Percentiles rank a stretch among this genome's conserved stretches.
Conservation (phyloP, 2,797 vertebrate species). For the Sebastes hubbsi region DNA sequence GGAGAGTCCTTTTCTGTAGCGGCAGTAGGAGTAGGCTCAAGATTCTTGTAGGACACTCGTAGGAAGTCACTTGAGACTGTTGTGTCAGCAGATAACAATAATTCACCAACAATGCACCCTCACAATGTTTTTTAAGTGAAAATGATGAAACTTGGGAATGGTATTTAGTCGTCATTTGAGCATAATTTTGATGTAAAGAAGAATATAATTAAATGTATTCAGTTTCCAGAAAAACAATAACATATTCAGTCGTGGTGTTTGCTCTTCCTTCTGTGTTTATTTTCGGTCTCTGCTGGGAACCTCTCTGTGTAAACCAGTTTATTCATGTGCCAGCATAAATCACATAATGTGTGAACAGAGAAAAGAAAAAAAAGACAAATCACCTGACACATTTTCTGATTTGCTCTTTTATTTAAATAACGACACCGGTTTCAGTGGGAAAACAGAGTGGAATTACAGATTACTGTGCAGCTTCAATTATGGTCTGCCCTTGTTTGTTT, state of each 20-base stretch:
- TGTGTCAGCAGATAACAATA: conserved; percentile 39
- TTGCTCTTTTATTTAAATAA: conserved; percentile 55
- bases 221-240: neutral
- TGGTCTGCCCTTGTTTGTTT: conserved; percentile 59
- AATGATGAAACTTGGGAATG: neutral
- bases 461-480: conserved; percentile 58
- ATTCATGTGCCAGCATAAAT: conserved; percentile 24
- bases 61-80: conserved; percentile 60
- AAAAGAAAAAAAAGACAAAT: conserved; percentile 37
- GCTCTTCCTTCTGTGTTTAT: conserved; percentile 16
- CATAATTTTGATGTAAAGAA: neutral
- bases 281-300: conserved; percentile 48
- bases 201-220: neutral
- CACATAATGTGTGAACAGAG: conserved; percentile 6
- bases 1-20: conserved; percentile 52
- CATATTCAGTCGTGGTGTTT: neutral
- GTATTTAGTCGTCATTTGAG: neutral
- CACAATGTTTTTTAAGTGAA: neutral
- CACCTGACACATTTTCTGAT: conserved; percentile 49
- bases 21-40: conserved; percentile 15
- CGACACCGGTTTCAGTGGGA: conserved; percentile 29
- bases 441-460: conserved; percentile 43
- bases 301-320: conserved; percentile 2
- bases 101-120: conserved; percentile 8
- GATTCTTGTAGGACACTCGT: conserved; percentile 45